Evolutionary conservation across 2,888 invertebrate species (phyloP), one percentile per base, ranked within the genome.

Genomic region (Ariolimax columbianus): DNA sequence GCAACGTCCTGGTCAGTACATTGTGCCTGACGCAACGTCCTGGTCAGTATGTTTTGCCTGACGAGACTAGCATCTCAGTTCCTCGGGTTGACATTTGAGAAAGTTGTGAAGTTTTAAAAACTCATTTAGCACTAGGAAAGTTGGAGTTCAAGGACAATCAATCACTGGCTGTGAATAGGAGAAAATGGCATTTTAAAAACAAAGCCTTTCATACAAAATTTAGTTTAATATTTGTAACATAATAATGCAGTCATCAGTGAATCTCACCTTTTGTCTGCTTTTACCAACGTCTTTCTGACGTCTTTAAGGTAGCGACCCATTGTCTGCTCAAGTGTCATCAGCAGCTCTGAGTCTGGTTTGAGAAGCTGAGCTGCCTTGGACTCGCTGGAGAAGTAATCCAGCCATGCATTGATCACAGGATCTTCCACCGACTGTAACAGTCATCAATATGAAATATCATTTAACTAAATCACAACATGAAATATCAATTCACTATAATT

Each of bases 311-410:
- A 90, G 96, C 96, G 96, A 96, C 90, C 88, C 91, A 94, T 89
- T 7, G 93, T 92, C 87, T 93, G 92, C 85, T 94, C 93, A 73
- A 94, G 88, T 14, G 93, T 92, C 63, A 88, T 88, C 30, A 94
- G 87, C n/a, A 94, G 82, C 43, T 92, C 89, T 84, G 92, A 91
- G 84, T 92, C 92, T 84, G 92, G 95, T 78, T 95, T 95, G 85
- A 97, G 93, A 51, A 97, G 92, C 88, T 97, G 96, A 1, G 97
- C 96, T 51, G 97, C 96, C 87, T 97, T 95, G 14, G 97, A 95
- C 91, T 97, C 96, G 19, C 96, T 95, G 0, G 96, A 95, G 89
- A 97, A 94, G 90, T 96, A 96, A 96, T 96, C 95, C 91, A 97
- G 95, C 96, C 97, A 97, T 30, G 97, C 96, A 88, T 85, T 77